Evolutionary conservation across 2,797 vertebrate species (phyloP).

Genomic region (Kryptopterus vitreolus): DNA sequence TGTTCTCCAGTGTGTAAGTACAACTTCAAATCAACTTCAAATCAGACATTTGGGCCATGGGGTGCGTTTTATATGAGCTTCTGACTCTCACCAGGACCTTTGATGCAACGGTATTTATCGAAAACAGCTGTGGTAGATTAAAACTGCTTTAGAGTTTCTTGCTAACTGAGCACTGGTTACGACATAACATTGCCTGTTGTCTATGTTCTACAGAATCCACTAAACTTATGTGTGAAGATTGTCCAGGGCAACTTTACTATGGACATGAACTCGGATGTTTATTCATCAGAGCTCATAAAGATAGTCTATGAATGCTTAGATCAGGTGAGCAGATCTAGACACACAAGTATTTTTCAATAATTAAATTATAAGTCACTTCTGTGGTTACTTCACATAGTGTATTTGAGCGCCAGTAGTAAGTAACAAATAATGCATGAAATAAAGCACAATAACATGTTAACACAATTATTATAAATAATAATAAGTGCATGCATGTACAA

Average conservation of each 20-base stretch:
- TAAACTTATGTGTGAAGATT: constrained; percentile 98
- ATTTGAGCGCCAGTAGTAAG: not conserved
- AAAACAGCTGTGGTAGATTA: not conserved
- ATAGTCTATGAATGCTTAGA: constrained; percentile 91
- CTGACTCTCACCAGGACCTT: constrained; percentile 95
- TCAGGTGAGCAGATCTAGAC: constrained; percentile 73
- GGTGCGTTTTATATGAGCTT: constrained; percentile 94
- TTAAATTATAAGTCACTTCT: too few relatives aligned
- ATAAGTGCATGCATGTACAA: not conserved
- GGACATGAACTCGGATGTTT: constrained; percentile 88
- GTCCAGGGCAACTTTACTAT: constrained; percentile 96
- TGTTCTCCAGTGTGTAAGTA: constrained; percentile 95
- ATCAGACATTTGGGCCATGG: constrained; percentile 98
- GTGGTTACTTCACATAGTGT: not conserved
- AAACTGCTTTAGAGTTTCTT: not conserved
- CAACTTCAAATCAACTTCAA: constrained; percentile 99
- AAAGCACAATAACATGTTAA: not conserved
- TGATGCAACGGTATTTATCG: constrained; percentile 87
- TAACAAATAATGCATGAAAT: not conserved
- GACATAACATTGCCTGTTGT: not conserved
- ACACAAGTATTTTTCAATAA: not conserved
- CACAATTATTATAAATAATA: not conserved
- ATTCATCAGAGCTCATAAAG: constrained; percentile 84
- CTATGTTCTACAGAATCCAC: constrained; percentile 83
- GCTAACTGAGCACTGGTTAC: not conserved